These are phyloP conservation scores for Metridium senile DNA, from an alignment of 92 coral and sea anemone genomes.

Conservation along the genomic window DNA sequence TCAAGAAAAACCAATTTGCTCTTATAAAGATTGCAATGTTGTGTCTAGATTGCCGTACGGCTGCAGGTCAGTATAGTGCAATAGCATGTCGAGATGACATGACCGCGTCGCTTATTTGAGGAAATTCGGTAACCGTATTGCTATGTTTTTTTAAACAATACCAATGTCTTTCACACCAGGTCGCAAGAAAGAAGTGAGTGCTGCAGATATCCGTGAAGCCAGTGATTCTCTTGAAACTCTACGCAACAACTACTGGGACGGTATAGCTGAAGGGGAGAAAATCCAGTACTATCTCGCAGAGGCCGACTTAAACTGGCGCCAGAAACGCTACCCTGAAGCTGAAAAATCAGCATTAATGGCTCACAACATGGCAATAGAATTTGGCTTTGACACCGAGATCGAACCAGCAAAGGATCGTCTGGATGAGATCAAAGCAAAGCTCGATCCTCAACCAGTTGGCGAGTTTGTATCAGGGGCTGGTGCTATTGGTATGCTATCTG, in stretches of 20 bases:
- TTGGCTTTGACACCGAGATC: slow-evolving; percentile 62
- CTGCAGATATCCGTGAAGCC: slow-evolving; percentile 51
- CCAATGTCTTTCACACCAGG: no score
- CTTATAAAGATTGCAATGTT: slow-evolving; percentile 69
- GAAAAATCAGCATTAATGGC: slow-evolving; percentile 47
- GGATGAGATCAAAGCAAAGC: slow-evolving; percentile 1
- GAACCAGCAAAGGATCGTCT: slow-evolving; percentile 62
- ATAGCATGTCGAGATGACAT: no score
- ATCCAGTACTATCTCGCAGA: slow-evolving; percentile 21
- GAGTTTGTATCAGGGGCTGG: background rate
- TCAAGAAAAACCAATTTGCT: slow-evolving; percentile 80
- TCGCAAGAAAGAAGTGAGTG: slow-evolving; percentile 54
- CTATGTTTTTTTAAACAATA: no score
- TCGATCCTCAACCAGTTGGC: background rate
- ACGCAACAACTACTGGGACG: slow-evolving; percentile 22
- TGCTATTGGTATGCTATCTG: background rate
- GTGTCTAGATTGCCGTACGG: slow-evolving; percentile 69
- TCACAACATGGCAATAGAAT: slow-evolving; percentile 21
- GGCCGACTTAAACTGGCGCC: slow-evolving; percentile 61
- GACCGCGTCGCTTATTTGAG: no score
- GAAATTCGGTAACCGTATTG: no score
- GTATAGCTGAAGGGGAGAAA: slow-evolving; percentile 19
- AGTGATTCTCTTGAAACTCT: slow-evolving; percentile 39
- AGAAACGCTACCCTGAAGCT: slow-evolving; percentile 31
- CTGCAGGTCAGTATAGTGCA: slow-evolving; percentile 36